Conservation (phyloP, 2,888 invertebrate species). For the Belgica antarctica region DNA sequence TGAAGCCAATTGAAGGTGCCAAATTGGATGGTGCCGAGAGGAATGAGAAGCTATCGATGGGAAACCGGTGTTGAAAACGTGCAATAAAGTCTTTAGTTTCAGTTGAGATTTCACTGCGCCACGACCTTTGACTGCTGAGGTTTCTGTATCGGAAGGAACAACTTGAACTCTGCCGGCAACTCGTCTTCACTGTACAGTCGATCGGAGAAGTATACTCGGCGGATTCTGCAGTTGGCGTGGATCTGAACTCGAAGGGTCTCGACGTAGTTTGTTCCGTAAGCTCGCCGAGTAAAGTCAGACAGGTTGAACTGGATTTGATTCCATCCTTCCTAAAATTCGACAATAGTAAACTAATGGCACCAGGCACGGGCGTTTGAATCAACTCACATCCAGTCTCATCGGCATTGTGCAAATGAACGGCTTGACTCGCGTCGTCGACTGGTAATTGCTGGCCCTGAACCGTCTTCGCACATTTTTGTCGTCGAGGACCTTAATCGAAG, state of each 20-base stretch:
- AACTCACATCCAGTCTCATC: slow-evolving; percentile 70
- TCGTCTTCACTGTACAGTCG: slow-evolving; percentile 92
- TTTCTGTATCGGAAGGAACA: slow-evolving; percentile 89
- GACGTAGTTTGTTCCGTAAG: slow-evolving; percentile 94
- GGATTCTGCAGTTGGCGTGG: slow-evolving; percentile 91
- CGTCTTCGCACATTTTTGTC: slow-evolving; percentile 87
- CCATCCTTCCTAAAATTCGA: slow-evolving; percentile 73
- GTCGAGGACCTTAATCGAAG: slow-evolving; percentile 72
- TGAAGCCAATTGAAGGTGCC: too few relatives aligned
- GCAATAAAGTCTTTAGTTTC: not conserved
- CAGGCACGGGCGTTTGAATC: not conserved
- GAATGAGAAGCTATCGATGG: too few relatives aligned
- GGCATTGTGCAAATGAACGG: slow-evolving; percentile 99
- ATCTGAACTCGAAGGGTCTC: slow-evolving; percentile 89
- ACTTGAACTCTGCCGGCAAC: slow-evolving; percentile 90
- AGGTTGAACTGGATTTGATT: slow-evolving; percentile 94
- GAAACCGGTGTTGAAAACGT: not conserved
- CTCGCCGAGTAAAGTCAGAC: slow-evolving; percentile 87
- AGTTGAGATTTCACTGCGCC: slow-evolving; percentile 44
- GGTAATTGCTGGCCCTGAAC: slow-evolving; percentile 92
- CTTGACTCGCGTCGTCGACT: slow-evolving; percentile 88
- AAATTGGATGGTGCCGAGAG: not conserved
- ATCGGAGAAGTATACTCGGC: slow-evolving; percentile 87
- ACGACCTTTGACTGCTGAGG: slow-evolving; percentile 50
- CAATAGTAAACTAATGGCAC: not conserved